phyloP scores from a whole-genome alignment of 2,113 vertebrate species.

The Cryptotis parvus region DNA sequence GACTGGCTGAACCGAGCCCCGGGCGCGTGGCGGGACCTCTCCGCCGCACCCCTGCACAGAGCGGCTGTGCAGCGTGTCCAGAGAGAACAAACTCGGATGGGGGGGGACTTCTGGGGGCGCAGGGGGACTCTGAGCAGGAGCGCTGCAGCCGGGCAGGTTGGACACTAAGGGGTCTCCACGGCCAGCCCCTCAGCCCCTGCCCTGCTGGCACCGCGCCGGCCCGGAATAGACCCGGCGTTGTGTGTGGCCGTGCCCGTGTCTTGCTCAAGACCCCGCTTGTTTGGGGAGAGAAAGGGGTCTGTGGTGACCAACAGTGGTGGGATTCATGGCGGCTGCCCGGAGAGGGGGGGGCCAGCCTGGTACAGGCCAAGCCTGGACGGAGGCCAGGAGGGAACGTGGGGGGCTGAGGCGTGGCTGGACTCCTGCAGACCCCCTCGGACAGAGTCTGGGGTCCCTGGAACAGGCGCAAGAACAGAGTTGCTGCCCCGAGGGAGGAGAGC shows the following conservation, averaged over 20 bases:
- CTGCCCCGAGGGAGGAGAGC: not conserved
- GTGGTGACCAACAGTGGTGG: constrained; percentile 87
- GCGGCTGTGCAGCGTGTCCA: not conserved
- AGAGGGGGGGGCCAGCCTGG: constrained; percentile 80
- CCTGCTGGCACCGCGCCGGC: not conserved
- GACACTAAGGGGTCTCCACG: not conserved
- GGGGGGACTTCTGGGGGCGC: not conserved
- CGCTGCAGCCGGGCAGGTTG: not conserved
- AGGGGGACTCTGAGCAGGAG: no score
- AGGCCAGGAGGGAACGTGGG: not conserved
- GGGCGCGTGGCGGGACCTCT: no score
- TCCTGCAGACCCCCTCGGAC: not conserved
- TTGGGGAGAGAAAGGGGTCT: constrained; percentile 87
- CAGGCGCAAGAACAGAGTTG: no score
- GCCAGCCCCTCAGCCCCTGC: not conserved
- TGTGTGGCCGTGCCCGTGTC: constrained; percentile 50
- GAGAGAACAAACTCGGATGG: not conserved
- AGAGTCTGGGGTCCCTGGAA: not conserved
- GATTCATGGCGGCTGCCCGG: constrained; percentile 85
- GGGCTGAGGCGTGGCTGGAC: not conserved
- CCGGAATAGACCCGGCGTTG: constrained; percentile 79
- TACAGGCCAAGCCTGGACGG: constrained; percentile 67
- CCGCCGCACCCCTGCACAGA: not conserved
- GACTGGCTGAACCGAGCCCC: no score
- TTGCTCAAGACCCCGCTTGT: constrained; percentile 87